phyloP scores from a whole-genome alignment of 2,797 vertebrate genomes.

The Sebastes hubbsi region DNA sequence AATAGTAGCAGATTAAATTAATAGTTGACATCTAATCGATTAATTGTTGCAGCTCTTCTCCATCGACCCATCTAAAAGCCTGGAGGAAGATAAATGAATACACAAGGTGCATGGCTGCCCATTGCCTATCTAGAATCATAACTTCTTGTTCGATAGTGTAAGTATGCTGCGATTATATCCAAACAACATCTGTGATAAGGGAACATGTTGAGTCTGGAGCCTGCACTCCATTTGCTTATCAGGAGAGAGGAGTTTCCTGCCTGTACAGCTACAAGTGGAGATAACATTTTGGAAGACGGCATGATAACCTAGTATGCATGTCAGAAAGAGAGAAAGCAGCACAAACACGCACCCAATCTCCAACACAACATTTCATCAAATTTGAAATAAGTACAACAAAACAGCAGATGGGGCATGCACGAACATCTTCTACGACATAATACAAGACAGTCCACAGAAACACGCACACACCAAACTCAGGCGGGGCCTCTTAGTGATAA shows the following conservation, averaged over 20 bases:
- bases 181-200: conserved; percentile 17
- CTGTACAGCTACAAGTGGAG: conserved; percentile 9
- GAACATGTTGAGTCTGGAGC: conserved; percentile 15
- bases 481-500: conserved; percentile 51
- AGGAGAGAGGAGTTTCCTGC: conserved; percentile 23
- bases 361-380: background rate
- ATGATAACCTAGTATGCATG: background rate
- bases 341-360: background rate
- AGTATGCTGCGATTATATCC: background rate
- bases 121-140: background rate
- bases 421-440: background rate
- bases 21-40: no score
- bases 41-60: background rate
- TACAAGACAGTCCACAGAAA: conserved; percentile 8
- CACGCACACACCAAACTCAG: conserved; percentile 16
- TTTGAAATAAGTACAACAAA: background rate
- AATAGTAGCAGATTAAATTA: no score
- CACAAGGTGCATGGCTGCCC: background rate
- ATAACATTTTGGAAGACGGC: conserved; percentile 16
- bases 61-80: background rate
- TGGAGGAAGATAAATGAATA: background rate
- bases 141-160: background rate
- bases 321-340: background rate
- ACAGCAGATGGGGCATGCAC: conserved; percentile 9
- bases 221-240: conserved; percentile 37